A percentile compares a stretch with the other conserved stretches of the same genome.
Conservation (phyloP, 2,888 invertebrate genomes). For the Capitulum mitella region DNA sequence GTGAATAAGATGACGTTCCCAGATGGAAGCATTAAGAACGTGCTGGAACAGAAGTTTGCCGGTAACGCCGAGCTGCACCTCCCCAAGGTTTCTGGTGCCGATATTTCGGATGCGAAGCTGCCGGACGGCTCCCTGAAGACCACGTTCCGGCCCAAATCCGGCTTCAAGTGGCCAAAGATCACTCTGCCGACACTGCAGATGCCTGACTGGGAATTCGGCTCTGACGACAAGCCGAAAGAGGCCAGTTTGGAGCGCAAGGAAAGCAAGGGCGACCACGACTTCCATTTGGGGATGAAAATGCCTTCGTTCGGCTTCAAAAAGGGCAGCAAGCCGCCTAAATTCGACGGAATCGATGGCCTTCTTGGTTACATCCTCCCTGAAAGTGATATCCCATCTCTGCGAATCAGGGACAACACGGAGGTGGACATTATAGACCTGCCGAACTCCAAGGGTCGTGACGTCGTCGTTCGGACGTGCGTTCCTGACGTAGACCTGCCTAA, state of each 20-base stretch:
- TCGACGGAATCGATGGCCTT: not conserved
- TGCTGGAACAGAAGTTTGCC: not conserved
- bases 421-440: conserved; percentile 1
- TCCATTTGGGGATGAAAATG: not conserved
- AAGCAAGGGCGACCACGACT: not conserved
- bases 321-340: not conserved
- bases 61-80: not conserved
- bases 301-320: not conserved
- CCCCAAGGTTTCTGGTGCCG: not conserved
- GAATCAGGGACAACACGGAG: not conserved
- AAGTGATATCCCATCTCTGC: not conserved
- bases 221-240: too few relatives aligned
- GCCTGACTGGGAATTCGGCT: not conserved
- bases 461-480: not conserved
- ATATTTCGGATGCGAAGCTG: not conserved
- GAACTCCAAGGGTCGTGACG: not conserved
- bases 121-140: not conserved
- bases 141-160: not conserved
- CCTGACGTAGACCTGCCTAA: not conserved
- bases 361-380: not conserved
- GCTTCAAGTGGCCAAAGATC: not conserved
- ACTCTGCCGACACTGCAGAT: not conserved
- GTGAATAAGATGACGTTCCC: not conserved
- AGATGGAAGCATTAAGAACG: not conserved
- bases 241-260: not conserved